Conservation (phyloP, 2,797 vertebrate genomes). For the Pseudomugil tenellus region DNA sequence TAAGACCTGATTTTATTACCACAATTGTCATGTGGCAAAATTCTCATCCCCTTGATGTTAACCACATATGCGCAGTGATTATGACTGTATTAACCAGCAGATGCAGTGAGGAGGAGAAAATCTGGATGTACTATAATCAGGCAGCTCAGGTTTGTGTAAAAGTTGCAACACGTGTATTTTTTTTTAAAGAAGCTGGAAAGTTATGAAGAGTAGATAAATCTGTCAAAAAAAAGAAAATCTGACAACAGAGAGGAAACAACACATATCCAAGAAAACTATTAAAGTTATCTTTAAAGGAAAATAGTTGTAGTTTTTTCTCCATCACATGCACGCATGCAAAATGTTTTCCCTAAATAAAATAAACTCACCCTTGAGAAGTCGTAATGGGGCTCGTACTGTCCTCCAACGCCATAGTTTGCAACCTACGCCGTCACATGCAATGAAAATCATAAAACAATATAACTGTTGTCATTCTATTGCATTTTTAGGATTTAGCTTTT, state of each 20-base stretch:
- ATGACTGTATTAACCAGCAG: no score
- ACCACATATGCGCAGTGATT: no score
- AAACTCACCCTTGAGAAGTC: conserved; percentile 97
- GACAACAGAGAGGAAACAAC: background rate
- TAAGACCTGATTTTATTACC: no score
- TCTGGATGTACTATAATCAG: no score
- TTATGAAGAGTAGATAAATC: no score
- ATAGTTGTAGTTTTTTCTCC: background rate
- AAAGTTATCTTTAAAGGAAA: background rate
- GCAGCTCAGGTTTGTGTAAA: no score
- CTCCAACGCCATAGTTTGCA: conserved; percentile 98
- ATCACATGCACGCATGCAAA: background rate
- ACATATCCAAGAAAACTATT: background rate
- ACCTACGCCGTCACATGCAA: conserved; percentile 81
- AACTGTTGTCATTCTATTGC: background rate
- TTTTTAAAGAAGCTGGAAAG: no score
- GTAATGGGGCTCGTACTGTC: conserved; percentile 97
- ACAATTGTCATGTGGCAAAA: no score
- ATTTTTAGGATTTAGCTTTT: background rate
- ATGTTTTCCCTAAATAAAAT: background rate
- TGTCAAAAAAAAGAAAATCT: no score
- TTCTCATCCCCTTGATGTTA: no score
- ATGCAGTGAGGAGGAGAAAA: no score
- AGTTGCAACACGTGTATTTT: no score
- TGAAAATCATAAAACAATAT: background rate